Evolutionary conservation across 2,113 vertebrate genomes (phyloP).

Genomic region (Anolis sagrei): DNA sequence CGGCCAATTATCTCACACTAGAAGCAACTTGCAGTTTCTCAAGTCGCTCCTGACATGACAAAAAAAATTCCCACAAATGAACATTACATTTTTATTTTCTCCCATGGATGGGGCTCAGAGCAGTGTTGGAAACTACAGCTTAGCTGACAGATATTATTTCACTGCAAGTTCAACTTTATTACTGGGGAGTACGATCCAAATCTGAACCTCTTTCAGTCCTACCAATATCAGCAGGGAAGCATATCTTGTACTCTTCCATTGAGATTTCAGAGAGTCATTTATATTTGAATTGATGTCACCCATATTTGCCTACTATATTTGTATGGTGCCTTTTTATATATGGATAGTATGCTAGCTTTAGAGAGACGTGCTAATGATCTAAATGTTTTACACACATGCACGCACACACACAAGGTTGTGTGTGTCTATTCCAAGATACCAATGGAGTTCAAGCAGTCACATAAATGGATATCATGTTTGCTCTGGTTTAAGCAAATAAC

Average conservation of each 20-base stretch:
- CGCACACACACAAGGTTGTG: conserved; percentile 23
- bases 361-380: conserved; percentile 40
- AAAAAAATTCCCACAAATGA: no score
- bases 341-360: conserved; percentile 30
- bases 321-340: background rate
- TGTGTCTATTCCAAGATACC: conserved; percentile 81
- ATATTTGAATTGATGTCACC: background rate
- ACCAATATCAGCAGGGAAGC: background rate
- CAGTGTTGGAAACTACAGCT: no score
- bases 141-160: rapidly evolving
- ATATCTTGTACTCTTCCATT: background rate
- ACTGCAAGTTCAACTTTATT: background rate
- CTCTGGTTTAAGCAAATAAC: conserved; percentile 77
- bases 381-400: conserved; percentile 9
- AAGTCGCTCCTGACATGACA: no score
- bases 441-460: conserved; percentile 60
- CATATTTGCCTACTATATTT: background rate
- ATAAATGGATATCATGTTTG: conserved; percentile 78
- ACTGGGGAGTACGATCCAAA: background rate
- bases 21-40: no score
- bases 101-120: no score
- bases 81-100: no score
- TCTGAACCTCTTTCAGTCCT: background rate
- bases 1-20: no score
- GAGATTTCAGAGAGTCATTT: background rate